Base-by-base conservation (phyloP, 2,113 vertebrate species). In the Grammatotria lemairii region DNA sequence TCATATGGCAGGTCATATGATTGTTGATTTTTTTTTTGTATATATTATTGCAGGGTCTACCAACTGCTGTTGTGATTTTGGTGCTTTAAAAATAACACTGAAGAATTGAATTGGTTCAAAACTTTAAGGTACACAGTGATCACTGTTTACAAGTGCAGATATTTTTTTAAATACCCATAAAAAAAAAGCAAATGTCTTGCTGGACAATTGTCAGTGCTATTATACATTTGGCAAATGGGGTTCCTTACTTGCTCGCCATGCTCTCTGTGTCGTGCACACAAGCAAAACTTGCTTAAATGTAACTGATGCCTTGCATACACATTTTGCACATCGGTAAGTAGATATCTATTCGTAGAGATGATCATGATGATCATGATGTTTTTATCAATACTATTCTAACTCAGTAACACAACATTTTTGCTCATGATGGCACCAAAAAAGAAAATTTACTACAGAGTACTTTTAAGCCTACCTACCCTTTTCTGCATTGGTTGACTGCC, bases 1-100 rank as follows among this genome's bases (percentile, higher is more conserved):
- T 35, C 9, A 1, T 63, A 63, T 33, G 28, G 58, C 16, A 19
- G 16, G 58, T 33, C 58, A n/a, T n/a, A 63, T 63, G 17, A 63
- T 63, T 63, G 58, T 63, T 63, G 28, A 1, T 3, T 1, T 0
- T 0, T 4, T 60, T 31, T 0, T 33, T 63, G 58, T 35, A 63
- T 35, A 63, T 12, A 35, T 35, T 35, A n/a, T 63, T 63, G 58
- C 17, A 63, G 17, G 17, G 9, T 63, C 58, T 63, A 63, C 58
- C 31, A 7, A 63, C 31, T 63, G 58, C 7, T 63, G 58, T 63
- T 35, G 58, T 35, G 58, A 63, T 63, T 31, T 58, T 58, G 55
- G 47, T 19, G 16, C 16, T 49, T 17, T 17, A 49, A 17, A 49
- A 17, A 49, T 49, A 49, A 17, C 14, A 49, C 2, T 8, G 45